Percentiles rank a stretch among this genome's conserved stretches.
phyloP scores from a whole-genome alignment of 2,888 invertebrate genomes.

The Eupithecia tripunctaria region DNA sequence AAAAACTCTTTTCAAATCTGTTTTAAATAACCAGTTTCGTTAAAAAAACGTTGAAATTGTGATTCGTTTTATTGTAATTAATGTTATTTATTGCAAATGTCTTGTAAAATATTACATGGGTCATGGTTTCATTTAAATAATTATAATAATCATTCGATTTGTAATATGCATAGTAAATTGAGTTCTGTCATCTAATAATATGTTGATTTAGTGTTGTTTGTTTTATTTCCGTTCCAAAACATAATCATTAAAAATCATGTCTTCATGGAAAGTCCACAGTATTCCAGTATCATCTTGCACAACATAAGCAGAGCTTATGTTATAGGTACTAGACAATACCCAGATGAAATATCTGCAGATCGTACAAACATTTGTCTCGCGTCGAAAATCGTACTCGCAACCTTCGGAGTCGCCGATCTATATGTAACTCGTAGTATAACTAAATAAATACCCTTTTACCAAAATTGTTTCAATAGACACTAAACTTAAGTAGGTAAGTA shows the following conservation, averaged over 20 bases:
- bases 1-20: conserved; percentile 10
- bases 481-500: neutral
- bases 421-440: neutral
- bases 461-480: neutral
- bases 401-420: neutral
- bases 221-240: conserved; percentile 18
- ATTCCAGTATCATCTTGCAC: neutral
- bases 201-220: conserved; percentile 15
- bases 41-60: conserved; percentile 10
- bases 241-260: neutral
- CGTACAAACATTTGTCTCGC: neutral
- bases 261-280: neutral
- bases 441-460: neutral
- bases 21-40: conserved; percentile 31
- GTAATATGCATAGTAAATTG: conserved; percentile 1
- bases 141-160: conserved; percentile 8
- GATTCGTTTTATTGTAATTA: conserved; percentile 23
- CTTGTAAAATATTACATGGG: conserved; percentile 14
- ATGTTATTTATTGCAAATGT: conserved; percentile 22
- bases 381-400: neutral
- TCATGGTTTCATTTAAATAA: conserved; percentile 10
- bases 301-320: neutral
- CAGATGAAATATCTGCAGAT: neutral
- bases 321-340: neutral
- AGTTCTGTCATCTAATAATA: conserved; percentile 16